Evolutionary conservation across 1,140 invertebrate species (phyloP), one percentile per base, ranked within the genome.

Genomic region (Acromyrmex heyeri): DNA sequence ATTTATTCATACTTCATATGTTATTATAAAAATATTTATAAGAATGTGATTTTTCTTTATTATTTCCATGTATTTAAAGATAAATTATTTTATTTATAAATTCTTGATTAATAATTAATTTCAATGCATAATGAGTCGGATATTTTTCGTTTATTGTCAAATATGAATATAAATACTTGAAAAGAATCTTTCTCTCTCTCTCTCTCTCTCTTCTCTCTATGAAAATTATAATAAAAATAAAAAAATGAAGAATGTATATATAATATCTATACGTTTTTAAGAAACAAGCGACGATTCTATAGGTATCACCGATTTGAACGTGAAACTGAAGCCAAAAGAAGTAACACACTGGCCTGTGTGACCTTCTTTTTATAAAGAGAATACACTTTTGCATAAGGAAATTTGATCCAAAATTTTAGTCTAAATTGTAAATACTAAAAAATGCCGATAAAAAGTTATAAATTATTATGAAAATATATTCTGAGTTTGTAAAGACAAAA

Each of bases 291-390:
- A 67, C 7, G 44, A 50, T n/a, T 73, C 5, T 0, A 30, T 18
- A 38, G 38, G 38, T 70, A 30, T 34, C 53, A 55, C 12, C 12
- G 44, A 7, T 30, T 72, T 48, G 18, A 27, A 75, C 3, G 67
- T 75, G 55, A 83, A 83, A 83, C 38, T 72, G 27, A 44, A 61
- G 30, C 8, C 27, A 64, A 69, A 86, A 61, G 81, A 79, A 79
- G 83, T 53, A 44, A 70, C 59, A 72, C 69, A 70, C 16, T 57
- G 16, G 8, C 7, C 38, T 12, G 38, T 44, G n/a, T 73, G 83
- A 88, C 87, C 69, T 16, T 86, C 34, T 88, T 88, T 75, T 38
- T 59, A 16, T 4, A 34, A 10, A 38, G 24, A 61, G 30, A 61
- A 70, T 59, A 50, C n/a, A 55, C 70, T 77, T 85, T 77, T 77